phyloP scores from a whole-genome alignment of 2,797 vertebrate genomes.

The Typhlichthys subterraneus region DNA sequence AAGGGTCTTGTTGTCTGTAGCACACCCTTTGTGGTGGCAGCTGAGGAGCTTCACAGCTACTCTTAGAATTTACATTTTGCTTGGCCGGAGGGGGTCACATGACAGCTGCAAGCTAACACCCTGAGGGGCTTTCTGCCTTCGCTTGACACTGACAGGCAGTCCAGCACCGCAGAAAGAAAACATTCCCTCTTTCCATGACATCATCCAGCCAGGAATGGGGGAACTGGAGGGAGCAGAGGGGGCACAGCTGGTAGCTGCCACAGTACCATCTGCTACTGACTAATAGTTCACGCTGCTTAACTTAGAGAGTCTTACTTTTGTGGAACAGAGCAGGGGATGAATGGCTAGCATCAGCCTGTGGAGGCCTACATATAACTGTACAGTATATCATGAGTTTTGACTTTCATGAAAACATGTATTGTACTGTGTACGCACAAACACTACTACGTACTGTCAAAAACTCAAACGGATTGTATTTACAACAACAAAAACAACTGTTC shows the following conservation, averaged over 20 bases:
- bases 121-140: constrained; percentile 78
- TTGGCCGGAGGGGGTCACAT: constrained; percentile 80
- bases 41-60: constrained; percentile 72
- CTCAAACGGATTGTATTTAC: no score
- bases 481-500: not conserved
- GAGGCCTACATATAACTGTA: constrained; percentile 13
- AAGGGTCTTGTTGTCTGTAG: constrained; percentile 59
- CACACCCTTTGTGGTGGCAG: constrained; percentile 77
- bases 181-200: constrained; percentile 90
- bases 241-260: constrained; percentile 94
- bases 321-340: constrained; percentile 53
- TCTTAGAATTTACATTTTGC: constrained; percentile 75
- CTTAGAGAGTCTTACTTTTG: constrained; percentile 79
- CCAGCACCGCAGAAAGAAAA: constrained; percentile 81
- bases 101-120: constrained; percentile 83
- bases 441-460: no score
- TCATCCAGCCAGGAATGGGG: constrained; percentile 80
- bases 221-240: constrained; percentile 50
- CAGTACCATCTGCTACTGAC: constrained; percentile 90
- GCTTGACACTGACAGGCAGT: constrained; percentile 84
- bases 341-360: constrained; percentile 37
- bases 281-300: constrained; percentile 83
- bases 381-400: constrained; percentile 7
- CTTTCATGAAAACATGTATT: not conserved
- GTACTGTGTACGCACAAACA: not conserved